Evolutionary conservation across 2,888 invertebrate species (phyloP), one percentile per base, ranked within the genome.

Genomic region (Anarsia innoxiella): DNA sequence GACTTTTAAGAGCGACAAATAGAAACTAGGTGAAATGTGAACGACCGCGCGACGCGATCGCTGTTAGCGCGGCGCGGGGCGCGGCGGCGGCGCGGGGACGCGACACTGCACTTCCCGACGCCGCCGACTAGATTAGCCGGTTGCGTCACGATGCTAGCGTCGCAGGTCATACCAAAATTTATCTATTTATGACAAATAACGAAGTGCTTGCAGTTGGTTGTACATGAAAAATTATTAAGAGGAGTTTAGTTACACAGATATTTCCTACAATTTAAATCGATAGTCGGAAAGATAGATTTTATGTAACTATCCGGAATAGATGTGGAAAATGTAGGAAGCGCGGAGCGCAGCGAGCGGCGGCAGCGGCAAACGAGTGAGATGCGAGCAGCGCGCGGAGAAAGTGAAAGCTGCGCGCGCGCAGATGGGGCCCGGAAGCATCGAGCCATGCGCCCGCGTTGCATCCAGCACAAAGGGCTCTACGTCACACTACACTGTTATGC

Each of bases 21-120:
- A 82, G 83, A 82, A 84, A 82, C 82, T 84, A 78, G 84, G 84
- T 84, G 80, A 83, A 82, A 79, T 70, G 84, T 84, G 72, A 83
- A 83, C 57, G 84, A 83, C 84, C 84, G 83, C 66, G 64, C 73
- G 62, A 63, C 62, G 72, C 65, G 76, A 66, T 71, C 74, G 70
- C 65, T 69, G 77, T 67, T 73, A 66, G 57, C 59, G 79, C 73
- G 78, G 75, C n/a, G n/a, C n/a, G n/a, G n/a, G 66, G 77, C 57
- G 59, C 66, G 80, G 78, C 66, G 75, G 61, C 64, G 80, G 60
- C 65, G 80, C 73, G 64, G 83, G 83, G 83, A 76, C 82, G 77
- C 82, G 83, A 82, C 83, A 82, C 83, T 84, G 84, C 82, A 83
- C 84, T 84, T 84, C 84, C 83, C 83, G 83, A 82, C 78, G 74